Evolutionary conservation across 2,113 vertebrate genomes (phyloP).

Genomic region (Ochotona princeps): DNA sequence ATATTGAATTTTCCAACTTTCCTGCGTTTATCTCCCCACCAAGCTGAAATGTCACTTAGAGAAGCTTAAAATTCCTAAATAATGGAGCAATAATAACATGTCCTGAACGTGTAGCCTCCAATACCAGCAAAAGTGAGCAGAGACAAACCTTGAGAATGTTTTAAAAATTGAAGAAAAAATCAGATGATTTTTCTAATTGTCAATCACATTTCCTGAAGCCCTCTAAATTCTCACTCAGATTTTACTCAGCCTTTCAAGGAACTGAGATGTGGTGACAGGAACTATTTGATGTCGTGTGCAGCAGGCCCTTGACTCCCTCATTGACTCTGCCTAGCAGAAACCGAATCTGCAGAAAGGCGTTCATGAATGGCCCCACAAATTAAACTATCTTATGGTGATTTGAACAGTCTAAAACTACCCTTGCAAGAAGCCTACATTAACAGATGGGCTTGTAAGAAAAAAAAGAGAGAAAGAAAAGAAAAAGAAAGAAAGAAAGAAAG

Average conservation of each 20-base stretch:
- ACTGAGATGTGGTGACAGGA: not conserved
- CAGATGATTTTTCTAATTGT: not conserved
- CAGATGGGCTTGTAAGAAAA: no score
- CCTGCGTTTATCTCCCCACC: not conserved
- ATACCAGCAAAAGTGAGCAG: not conserved
- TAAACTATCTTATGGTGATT: no score
- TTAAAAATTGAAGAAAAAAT: not conserved
- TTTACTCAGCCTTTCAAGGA: not conserved
- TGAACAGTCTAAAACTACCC: no score
- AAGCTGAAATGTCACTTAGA: not conserved
- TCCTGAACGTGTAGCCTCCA: no score
- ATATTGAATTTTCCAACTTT: not conserved
- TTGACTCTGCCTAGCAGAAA: no score
- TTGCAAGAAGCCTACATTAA: no score
- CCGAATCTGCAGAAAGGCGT: no score
- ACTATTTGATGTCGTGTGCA: no score
- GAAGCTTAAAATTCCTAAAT: not conserved
- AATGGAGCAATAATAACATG: not conserved
- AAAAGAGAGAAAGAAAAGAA: no score
- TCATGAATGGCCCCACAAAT: no score
- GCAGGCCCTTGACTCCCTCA: no score
- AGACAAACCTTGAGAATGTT: not conserved
- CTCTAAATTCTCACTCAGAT: not conserved
- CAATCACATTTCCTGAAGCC: not conserved
- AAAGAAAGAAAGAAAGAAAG: no score